Conservation (phyloP, 1,140 invertebrate species). For the Ceratina australensis region DNA sequence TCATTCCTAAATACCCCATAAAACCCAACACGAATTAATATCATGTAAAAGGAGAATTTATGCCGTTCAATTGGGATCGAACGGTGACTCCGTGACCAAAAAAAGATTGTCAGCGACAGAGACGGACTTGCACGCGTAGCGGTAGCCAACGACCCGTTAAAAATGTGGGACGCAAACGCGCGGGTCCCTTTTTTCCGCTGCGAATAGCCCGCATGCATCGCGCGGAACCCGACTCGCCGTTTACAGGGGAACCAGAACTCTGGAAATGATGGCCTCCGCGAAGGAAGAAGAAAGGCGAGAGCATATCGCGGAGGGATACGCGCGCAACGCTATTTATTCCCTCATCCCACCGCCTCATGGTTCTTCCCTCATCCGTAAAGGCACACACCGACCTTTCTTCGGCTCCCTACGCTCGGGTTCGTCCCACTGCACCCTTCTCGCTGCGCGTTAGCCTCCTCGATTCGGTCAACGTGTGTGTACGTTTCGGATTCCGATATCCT, state of each 20-base stretch:
- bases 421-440: background rate
- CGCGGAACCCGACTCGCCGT: slow-evolving; percentile 45
- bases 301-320: slow-evolving; percentile 54
- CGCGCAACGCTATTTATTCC: slow-evolving; percentile 60
- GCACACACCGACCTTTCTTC: slow-evolving; percentile 8
- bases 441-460: background rate
- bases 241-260: slow-evolving; percentile 60
- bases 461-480: slow-evolving; percentile 41
- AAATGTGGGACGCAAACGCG: slow-evolving; percentile 62
- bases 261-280: slow-evolving; percentile 62
- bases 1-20: too few species aligned
- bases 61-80: slow-evolving; percentile 27
- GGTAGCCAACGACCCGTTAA: slow-evolving; percentile 62
- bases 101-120: slow-evolving; percentile 18
- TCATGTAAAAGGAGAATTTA: background rate
- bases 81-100: slow-evolving; percentile 17
- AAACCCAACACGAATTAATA: background rate
- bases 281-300: slow-evolving; percentile 59
- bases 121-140: slow-evolving; percentile 17
- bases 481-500: slow-evolving; percentile 60
- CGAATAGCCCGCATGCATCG: slow-evolving; percentile 68
- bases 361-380: slow-evolving; percentile 34
- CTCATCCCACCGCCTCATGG: slow-evolving; percentile 16
- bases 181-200: slow-evolving; percentile 50
- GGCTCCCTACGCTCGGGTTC: background rate